Evolutionary conservation across 1,140 invertebrate genomes (phyloP).

Genomic region (Lithobius niger): DNA sequence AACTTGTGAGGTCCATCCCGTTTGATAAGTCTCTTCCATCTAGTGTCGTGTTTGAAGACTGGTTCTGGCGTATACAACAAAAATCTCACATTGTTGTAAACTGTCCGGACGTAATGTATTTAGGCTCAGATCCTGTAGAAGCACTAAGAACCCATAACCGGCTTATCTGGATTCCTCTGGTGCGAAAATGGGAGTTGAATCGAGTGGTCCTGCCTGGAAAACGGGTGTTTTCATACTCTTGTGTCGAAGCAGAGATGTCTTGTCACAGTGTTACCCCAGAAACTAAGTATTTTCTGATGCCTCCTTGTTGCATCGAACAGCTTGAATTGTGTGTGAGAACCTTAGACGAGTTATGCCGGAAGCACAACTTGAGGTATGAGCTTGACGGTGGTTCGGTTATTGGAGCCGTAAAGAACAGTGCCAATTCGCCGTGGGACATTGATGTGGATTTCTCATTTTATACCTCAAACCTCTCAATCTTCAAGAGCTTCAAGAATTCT

Average conservation of each 20-base stretch:
- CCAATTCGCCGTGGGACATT: slow-evolving; percentile 24
- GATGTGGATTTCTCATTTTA: slow-evolving; percentile 22
- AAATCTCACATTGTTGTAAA: not conserved
- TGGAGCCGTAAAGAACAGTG: slow-evolving; percentile 24
- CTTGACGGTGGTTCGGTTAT: slow-evolving; percentile 22
- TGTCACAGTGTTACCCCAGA: slow-evolving; percentile 5
- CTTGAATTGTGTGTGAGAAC: slow-evolving; percentile 12
- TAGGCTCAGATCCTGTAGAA: not conserved
- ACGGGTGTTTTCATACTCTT: slow-evolving; percentile 14
- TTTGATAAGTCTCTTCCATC: slow-evolving; percentile 7
- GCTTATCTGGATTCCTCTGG: slow-evolving; percentile 16
- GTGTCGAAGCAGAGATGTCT: slow-evolving; percentile 15
- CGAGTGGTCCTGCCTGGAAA: slow-evolving; percentile 9
- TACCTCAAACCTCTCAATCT: slow-evolving; percentile 14
- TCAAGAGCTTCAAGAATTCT: not conserved
- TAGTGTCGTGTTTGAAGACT: not conserved
- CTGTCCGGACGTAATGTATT: no score
- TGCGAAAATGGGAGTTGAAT: slow-evolving; percentile 18
- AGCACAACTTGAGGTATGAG: slow-evolving; percentile 19
- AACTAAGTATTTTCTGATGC: not conserved
- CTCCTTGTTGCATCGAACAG: slow-evolving; percentile 19
- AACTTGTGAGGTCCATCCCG: slow-evolving; percentile 14
- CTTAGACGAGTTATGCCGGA: slow-evolving; percentile 8
- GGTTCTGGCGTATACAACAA: not conserved
- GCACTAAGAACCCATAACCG: not conserved